Evolutionary conservation across 2,113 vertebrate genomes (phyloP), one percentile per base, ranked within the genome.

Genomic region (Misgurnus mizolepis): DNA sequence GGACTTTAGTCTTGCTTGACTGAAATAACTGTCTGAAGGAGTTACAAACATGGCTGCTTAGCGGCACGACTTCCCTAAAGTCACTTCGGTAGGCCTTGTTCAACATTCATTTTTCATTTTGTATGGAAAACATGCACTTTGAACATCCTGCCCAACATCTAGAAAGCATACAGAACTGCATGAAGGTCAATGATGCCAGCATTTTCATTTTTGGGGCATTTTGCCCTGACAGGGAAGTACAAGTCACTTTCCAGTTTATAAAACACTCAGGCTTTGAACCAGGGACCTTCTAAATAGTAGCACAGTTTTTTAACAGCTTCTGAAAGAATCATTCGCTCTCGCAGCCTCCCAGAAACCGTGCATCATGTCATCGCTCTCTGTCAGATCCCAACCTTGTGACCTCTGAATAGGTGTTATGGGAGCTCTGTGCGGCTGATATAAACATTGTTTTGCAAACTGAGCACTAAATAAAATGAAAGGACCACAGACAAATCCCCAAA

Each of bases 361-460:
- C 55, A 76, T 88, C 84, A 89, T 85, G 88, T 89, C 81, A 89
- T 67, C 67, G 22, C 79, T 90, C 71, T 58, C 82, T 68, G 40
- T 90, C 78, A 86, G 71, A 86, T 82, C 82, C 78, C 87, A 80
- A 89, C 85, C 85, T 67, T 62, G 47, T 89, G 86, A 90, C 86
- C 86, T 79, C 81, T 61, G 76, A 81, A 88, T 80, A 88, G 87
- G 83, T 83, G 85, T 61, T 55, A 65, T 66, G 67, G 53, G 18
- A 47, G 41, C n/a, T 9, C n/a, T 41, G 45, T 3, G 2, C 0
- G 12, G 17, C n/a, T 64, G 15, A 61, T 65, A 73, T 55, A 65
- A 85, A 84, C 87, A 87, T 86, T 88, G 78, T 67, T 86, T 81
- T 75, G 78, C 76, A 85, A 88, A 82, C 89, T 86, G 86, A 87